Evolutionary conservation across 2,797 vertebrate genomes (phyloP).

Genomic region (Perdix hodgsoniae): DNA sequence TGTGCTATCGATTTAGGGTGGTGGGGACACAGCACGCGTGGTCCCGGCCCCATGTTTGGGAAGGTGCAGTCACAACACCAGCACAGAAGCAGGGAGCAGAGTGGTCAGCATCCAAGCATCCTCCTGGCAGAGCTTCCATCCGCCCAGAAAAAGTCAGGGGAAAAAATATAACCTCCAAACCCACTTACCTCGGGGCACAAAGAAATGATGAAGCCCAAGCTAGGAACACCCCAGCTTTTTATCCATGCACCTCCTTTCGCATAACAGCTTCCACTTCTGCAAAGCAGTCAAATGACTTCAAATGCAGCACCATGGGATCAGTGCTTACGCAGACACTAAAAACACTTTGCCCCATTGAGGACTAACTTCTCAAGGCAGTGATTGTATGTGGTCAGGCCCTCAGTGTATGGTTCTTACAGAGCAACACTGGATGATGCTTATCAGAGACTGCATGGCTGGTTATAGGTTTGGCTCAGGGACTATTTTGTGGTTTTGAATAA

Average conservation of each 20-base stretch:
- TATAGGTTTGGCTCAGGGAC: background rate
- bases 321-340: background rate
- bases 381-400: background rate
- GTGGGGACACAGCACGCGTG: background rate
- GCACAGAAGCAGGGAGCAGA: constrained; percentile 29
- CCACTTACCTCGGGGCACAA: background rate
- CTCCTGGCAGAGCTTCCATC: constrained; percentile 25
- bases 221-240: background rate
- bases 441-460: background rate
- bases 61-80: background rate
- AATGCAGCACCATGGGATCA: background rate
- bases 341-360: fast-evolving
- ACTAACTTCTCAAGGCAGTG: background rate
- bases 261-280: background rate
- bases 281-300: background rate
- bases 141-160: constrained; percentile 5
- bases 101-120: background rate
- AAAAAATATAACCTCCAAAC: background rate
- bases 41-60: background rate
- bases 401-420: background rate
- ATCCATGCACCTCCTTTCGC: background rate
- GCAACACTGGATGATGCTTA: constrained; percentile 7
- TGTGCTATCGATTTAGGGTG: background rate
- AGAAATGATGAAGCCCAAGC: background rate
- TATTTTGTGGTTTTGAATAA: background rate